phyloP scores from a whole-genome alignment of 2,113 vertebrate genomes.

The Psilopogon haemacephalus region DNA sequence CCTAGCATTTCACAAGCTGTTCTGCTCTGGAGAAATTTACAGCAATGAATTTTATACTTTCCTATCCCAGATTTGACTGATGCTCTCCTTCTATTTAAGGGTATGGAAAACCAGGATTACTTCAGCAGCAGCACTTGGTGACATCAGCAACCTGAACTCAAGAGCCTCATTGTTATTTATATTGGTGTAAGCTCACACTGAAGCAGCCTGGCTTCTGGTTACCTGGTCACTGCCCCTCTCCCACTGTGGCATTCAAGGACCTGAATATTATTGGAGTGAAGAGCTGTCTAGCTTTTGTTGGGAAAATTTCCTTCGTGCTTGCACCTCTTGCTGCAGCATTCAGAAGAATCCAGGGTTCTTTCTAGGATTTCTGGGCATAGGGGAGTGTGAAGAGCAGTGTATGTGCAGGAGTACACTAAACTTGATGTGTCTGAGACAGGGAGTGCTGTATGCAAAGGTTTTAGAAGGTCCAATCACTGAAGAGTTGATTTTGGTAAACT shows the following conservation, averaged over 20 bases:
- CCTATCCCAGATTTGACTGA: background rate
- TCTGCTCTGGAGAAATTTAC: too few relatives aligned
- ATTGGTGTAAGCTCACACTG: background rate
- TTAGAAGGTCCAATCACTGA: background rate
- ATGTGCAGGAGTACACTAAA: background rate
- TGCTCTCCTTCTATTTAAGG: background rate
- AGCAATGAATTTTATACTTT: too few relatives aligned
- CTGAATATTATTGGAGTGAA: background rate
- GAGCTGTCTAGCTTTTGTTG: background rate
- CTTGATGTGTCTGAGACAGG: background rate
- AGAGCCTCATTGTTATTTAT: background rate
- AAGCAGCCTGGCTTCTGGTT: background rate
- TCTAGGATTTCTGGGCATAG: background rate
- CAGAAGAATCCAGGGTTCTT: rapidly evolving
- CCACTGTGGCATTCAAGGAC: background rate
- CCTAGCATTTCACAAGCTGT: too few relatives aligned
- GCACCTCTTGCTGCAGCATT: rapidly evolving
- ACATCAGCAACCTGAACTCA: background rate
- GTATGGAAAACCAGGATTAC: background rate
- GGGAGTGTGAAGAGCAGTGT: background rate
- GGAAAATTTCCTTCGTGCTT: background rate
- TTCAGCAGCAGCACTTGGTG: background rate
- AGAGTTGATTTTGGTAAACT: background rate
- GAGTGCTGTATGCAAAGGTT: background rate
- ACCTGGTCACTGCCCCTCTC: background rate